Evolutionary conservation across 2,888 invertebrate genomes (phyloP), one percentile per base, ranked within the genome.

Genomic region (Callosobruchus maculatus): DNA sequence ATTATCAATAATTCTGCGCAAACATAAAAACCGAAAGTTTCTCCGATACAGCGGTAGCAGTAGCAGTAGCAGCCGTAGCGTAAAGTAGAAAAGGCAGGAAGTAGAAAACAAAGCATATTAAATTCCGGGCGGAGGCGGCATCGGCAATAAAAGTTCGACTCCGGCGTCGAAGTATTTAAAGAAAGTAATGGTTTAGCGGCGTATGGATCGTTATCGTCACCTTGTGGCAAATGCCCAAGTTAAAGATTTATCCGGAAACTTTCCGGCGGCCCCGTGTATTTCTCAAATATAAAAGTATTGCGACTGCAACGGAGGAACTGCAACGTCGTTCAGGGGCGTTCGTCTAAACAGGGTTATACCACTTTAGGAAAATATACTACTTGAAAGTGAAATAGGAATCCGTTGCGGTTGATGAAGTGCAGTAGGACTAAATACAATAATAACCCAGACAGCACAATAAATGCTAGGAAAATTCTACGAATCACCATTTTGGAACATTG

Each of bases 121-220:
- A 49, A 49, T 49, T 49, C 49, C 49, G 49, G 13, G 49, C 49
- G 9, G 49, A 13, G 49, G 49, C 49, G 49, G 49, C n/a, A n/a
- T n/a, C n/a, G n/a, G n/a, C 13, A 49, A 49, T 49, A 49, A 49
- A 49, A 49, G 49, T 49, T 3, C 13, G 74, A 76, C 31, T 74
- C 74, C 73, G n/a, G n/a, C n/a, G 72, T 72, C 20, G 71, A 76
- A 74, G 72, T 71, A 71, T 73, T 76, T 72, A 22, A 73, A 73
- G 71, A 72, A 70, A 72, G 72, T 73, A 74, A 76, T 75, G 72
- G 49, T 49, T 49, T 49, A 49, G 49, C 49, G 49, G 49, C 49
- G 49, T 82, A 80, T 82, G 81, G 83, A 84, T 84, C 82, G 82
- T 84, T 84, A 83, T 82, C 82, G 83, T 83, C 83, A 82, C 80